phyloP scores from a whole-genome alignment of 64 coral and sea anemone genomes.

The Anthopleura sola region DNA sequence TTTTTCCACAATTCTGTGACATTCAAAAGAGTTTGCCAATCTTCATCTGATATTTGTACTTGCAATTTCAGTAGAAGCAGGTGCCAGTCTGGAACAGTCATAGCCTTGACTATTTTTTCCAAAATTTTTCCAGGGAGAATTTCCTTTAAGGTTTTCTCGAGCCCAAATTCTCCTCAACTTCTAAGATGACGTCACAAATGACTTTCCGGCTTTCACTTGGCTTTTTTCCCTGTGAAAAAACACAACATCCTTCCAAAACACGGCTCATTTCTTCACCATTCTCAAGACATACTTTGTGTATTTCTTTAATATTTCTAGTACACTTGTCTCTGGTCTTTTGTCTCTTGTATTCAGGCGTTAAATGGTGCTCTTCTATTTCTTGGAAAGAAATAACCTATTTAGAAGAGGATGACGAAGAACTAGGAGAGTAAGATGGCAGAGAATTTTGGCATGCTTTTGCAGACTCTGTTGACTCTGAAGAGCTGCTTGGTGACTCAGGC shows the following conservation, averaged over 20 bases:
- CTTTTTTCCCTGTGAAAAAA: background rate
- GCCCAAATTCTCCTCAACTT: constrained; percentile 1
- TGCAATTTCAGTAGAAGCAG: constrained; percentile 13
- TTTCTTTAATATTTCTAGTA: background rate
- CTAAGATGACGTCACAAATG: background rate
- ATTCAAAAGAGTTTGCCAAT: constrained; percentile 20
- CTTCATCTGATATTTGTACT: constrained; percentile 10
- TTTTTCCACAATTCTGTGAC: constrained; percentile 6
- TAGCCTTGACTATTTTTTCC: background rate
- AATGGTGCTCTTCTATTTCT: constrained; percentile 12
- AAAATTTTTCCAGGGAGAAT: background rate
- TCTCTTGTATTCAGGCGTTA: background rate
- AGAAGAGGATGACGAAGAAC: background rate
- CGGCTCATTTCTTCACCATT: background rate
- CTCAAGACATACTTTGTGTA: background rate
- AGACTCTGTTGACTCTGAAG: background rate
- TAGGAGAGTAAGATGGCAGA: background rate
- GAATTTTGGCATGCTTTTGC: constrained; percentile 7
- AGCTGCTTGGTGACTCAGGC: background rate
- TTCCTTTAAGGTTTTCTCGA: constrained; percentile 1
- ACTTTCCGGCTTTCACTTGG: background rate
- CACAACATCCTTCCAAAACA: background rate
- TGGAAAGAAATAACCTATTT: background rate
- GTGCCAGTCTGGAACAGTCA: constrained; percentile 22
- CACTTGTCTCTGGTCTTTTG: background rate